Evolutionary conservation across 2,113 vertebrate genomes (phyloP).

Genomic region (Cinclus mexicanus): DNA sequence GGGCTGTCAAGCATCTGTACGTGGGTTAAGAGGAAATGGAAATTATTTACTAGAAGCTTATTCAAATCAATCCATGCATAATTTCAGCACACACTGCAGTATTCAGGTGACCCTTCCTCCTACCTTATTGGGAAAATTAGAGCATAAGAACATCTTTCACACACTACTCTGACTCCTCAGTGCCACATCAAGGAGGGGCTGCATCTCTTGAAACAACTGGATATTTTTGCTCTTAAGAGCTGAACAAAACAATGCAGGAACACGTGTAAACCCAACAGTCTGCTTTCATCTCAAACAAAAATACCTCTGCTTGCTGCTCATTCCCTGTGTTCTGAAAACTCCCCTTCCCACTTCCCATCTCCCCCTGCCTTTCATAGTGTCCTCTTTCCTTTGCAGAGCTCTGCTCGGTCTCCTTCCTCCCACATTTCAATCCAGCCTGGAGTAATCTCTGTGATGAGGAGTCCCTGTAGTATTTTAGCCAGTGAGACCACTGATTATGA

Average conservation of each 20-base stretch:
- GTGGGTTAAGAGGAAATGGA: rapidly evolving
- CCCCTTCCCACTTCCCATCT: background rate
- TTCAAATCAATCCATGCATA: background rate
- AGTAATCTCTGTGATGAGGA: background rate
- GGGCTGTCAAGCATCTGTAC: background rate
- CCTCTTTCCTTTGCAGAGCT: background rate
- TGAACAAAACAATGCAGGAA: background rate
- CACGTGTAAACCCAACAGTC: background rate
- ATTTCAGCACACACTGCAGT: background rate
- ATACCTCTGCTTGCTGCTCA: background rate
- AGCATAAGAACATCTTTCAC: background rate
- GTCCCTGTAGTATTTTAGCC: background rate
- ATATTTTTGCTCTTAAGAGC: background rate
- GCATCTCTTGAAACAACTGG: background rate
- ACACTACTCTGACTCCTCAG: background rate
- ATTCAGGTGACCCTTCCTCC: background rate
- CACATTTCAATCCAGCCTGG: background rate
- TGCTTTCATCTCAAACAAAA: background rate
- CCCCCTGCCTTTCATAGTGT: background rate
- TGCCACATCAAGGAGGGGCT: background rate
- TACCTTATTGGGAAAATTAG: background rate
- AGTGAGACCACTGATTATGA: background rate
- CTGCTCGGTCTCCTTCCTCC: background rate
- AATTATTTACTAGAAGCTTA: background rate
- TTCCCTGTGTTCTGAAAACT: background rate